These are phyloP conservation scores for Plagodis dolabraria DNA, from an alignment of 2,888 invertebrate genomes.

Conservation along the genomic window DNA sequence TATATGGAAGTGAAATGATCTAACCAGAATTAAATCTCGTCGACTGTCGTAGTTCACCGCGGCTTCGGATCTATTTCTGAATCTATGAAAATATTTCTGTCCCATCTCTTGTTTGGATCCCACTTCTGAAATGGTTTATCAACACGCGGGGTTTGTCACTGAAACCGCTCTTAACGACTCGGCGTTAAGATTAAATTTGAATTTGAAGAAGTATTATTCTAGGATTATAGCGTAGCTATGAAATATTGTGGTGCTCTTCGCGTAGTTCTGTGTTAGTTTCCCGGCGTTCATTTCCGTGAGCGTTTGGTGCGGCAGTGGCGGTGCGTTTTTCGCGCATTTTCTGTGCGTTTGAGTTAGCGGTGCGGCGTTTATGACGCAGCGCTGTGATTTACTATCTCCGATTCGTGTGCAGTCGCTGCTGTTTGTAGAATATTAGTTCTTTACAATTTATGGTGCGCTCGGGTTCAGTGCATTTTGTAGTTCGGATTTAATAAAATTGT, in stretches of 20 bases:
- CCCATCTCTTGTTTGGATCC: constrained; percentile 54
- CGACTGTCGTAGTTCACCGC: background rate
- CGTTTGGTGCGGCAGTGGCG: constrained; percentile 28
- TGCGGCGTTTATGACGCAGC: background rate
- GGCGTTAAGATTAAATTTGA: constrained; percentile 6
- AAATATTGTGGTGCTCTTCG: constrained; percentile 39
- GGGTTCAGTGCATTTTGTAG: background rate
- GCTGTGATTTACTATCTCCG: background rate
- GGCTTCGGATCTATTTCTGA: constrained; percentile 61
- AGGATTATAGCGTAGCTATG: constrained; percentile 43
- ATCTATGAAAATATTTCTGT: constrained; percentile 70
- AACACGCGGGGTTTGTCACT: background rate
- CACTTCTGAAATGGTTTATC: constrained; percentile 41
- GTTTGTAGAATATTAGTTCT: constrained; percentile 4
- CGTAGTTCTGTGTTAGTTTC: constrained; percentile 42
- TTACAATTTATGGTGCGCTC: constrained; percentile 8
- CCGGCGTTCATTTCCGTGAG: constrained; percentile 47
- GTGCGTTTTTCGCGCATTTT: constrained; percentile 6
- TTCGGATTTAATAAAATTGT: constrained; percentile 8
- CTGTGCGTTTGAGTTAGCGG: constrained; percentile 6
- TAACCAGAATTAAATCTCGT: background rate
- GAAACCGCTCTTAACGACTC: constrained; percentile 12
- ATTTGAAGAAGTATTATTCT: constrained; percentile 12
- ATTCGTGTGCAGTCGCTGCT: constrained; percentile 1
- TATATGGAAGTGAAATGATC: constrained; percentile 8